Evolutionary conservation across 2,113 vertebrate species (phyloP).

Genomic region (Erythrocercus mccallii): DNA sequence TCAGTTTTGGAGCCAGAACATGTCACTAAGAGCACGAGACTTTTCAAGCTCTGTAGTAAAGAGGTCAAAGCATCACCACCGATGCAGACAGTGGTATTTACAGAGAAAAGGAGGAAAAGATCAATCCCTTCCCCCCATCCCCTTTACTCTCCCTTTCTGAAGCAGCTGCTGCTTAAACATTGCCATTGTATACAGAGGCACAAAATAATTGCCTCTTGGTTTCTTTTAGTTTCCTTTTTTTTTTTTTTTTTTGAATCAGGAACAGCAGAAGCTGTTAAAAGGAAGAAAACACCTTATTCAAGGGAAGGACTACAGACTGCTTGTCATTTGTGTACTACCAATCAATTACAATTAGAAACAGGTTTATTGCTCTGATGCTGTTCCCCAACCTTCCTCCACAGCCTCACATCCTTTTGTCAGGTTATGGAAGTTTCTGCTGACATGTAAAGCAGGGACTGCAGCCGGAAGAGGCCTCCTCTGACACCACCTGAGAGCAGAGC

Average conservation of each 20-base stretch:
- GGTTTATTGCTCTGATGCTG: slow-evolving; percentile 8
- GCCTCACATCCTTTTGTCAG: neutral
- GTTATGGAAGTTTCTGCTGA: neutral
- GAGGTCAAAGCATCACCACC: slow-evolving; percentile 29
- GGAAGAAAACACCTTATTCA: slow-evolving; percentile 1
- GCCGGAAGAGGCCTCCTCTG: slow-evolving; percentile 32
- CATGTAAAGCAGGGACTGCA: slow-evolving; percentile 5
- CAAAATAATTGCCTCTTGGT: slow-evolving; percentile 9
- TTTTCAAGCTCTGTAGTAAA: slow-evolving; percentile 21
- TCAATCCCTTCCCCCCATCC: neutral
- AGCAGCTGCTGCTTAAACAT: neutral
- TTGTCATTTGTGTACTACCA: slow-evolving; percentile 40
- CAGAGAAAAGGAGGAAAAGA: slow-evolving; percentile 28
- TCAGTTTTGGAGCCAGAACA: slow-evolving; percentile 19
- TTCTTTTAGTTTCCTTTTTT: neutral
- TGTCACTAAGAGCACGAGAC: slow-evolving; percentile 50
- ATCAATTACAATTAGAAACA: slow-evolving; percentile 40
- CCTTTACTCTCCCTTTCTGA: neutral
- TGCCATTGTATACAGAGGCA: neutral
- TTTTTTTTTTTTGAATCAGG: neutral
- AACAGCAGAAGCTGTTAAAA: neutral
- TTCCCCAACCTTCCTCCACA: neutral
- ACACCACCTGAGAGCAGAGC: slow-evolving; percentile 35
- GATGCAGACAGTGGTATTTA: slow-evolving; percentile 17
- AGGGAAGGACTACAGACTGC: slow-evolving; percentile 1